Evolutionary conservation across 2,797 vertebrate species (phyloP).

Genomic region (Schizopygopsis pylzovi): DNA sequence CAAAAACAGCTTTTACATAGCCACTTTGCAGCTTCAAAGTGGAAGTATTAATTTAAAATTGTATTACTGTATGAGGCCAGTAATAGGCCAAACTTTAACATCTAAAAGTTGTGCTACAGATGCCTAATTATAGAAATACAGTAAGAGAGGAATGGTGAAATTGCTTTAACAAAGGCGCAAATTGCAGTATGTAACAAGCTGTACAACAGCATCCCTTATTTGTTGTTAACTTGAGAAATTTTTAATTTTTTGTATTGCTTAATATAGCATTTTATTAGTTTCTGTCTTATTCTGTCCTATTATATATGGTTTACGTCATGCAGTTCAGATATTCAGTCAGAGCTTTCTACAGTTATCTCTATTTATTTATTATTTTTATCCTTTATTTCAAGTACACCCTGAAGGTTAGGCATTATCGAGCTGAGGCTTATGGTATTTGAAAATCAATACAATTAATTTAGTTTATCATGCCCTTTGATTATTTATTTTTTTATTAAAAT

Average conservation of each 20-base stretch:
- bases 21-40: neutral
- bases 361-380: neutral
- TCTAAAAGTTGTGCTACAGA: neutral
- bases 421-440: neutral
- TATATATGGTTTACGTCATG: neutral
- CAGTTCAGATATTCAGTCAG: neutral
- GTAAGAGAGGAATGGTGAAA: neutral
- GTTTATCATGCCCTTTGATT: neutral
- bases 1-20: neutral
- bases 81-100: neutral
- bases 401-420: neutral
- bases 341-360: neutral
- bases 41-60: neutral
- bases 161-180: neutral
- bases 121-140: neutral
- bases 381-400: slow-evolving; percentile 6
- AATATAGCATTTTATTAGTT: neutral
- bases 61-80: neutral
- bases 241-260: neutral
- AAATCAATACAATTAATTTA: slow-evolving; percentile 26
- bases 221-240: neutral
- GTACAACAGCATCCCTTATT: neutral
- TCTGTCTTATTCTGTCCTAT: neutral
- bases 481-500: neutral
- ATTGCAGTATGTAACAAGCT: neutral